Conservation (phyloP, 2,888 invertebrate genomes). For the Cheilosia soror region DNA sequence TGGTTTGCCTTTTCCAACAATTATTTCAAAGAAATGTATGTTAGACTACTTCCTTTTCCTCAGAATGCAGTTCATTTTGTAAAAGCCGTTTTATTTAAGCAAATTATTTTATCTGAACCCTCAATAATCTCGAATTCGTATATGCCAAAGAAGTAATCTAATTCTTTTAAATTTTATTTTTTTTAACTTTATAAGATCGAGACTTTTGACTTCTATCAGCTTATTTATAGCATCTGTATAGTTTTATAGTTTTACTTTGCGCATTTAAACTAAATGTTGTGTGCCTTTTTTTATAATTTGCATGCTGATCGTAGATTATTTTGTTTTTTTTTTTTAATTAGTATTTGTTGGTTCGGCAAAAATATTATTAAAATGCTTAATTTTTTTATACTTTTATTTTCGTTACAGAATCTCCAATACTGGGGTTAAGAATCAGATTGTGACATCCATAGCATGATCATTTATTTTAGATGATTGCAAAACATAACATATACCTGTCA, state of each 20-base stretch:
- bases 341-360: not conserved
- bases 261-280: conserved; percentile 49
- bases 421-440: conserved; percentile 86
- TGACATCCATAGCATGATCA: conserved; percentile 85
- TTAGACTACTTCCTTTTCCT: too few relatives aligned
- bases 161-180: too few relatives aligned
- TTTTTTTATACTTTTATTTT: conserved; percentile 47
- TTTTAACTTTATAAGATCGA: not conserved
- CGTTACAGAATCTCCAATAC: conserved; percentile 85
- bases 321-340: conserved; percentile 6
- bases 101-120: too few relatives aligned
- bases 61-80: too few relatives aligned
- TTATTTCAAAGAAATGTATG: too few relatives aligned
- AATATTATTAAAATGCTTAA: not conserved
- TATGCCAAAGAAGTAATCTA: too few relatives aligned
- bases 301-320: conserved; percentile 16
- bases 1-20: too few relatives aligned
- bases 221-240: not conserved
- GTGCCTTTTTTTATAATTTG: conserved; percentile 36
- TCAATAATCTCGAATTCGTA: too few relatives aligned
- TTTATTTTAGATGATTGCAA: conserved; percentile 15
- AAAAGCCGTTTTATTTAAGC: too few relatives aligned
- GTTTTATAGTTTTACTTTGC: conserved; percentile 23
- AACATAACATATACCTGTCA: conserved; percentile 4
- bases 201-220: too few relatives aligned